Percentiles rank a stretch among this genome's conserved stretches.
Conservation (phyloP, 1,140 invertebrate genomes). For the Micrasema longulum region DNA sequence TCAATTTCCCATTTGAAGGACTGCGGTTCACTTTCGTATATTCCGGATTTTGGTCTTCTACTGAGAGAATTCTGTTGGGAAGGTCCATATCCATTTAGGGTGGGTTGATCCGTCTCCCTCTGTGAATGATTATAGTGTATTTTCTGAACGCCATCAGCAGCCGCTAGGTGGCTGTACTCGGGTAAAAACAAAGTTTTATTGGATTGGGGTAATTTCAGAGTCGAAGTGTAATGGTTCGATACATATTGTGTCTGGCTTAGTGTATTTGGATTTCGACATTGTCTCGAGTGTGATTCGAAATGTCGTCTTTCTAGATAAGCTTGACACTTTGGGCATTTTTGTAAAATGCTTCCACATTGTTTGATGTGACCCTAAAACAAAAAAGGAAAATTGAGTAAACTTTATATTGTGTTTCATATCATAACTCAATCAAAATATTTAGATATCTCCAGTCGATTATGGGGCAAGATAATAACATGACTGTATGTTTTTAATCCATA, state of each 20-base stretch:
- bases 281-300: background rate
- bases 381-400: conserved; percentile 48
- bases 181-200: background rate
- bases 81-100: background rate
- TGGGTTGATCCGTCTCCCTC: too few species aligned
- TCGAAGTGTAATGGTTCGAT: background rate
- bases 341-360: conserved; percentile 75
- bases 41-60: conserved; percentile 4
- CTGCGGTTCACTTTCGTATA: conserved; percentile 3
- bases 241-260: background rate
- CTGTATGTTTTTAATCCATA: too few species aligned
- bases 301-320: conserved; percentile 73
- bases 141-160: too few species aligned
- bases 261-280: background rate
- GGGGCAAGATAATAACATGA: too few species aligned
- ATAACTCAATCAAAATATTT: too few species aligned
- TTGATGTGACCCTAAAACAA: conserved; percentile 72
- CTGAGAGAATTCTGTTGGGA: background rate
- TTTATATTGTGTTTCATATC: too few species aligned
- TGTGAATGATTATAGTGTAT: too few species aligned
- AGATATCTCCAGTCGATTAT: too few species aligned
- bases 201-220: background rate
- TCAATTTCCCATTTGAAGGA: conserved; percentile 12
- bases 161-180: background rate
- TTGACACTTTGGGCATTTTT: conserved; percentile 76